phyloP scores from a whole-genome alignment of 1,140 invertebrate species.

The Andrena cerasifolii region DNA sequence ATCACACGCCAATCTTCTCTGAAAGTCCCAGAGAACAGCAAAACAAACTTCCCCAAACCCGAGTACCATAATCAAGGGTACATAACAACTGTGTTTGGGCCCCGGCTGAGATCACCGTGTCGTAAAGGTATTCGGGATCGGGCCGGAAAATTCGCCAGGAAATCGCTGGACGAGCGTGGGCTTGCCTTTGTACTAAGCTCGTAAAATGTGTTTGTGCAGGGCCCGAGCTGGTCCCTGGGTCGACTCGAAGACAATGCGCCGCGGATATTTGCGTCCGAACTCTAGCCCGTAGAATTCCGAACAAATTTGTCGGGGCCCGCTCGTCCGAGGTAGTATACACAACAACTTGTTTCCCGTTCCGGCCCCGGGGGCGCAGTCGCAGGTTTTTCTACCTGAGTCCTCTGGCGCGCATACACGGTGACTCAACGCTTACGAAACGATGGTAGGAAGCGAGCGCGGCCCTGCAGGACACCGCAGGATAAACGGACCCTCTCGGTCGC shows the following conservation, averaged over 20 bases:
- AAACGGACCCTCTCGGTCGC: constrained; percentile 77
- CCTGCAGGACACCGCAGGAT: constrained; percentile 72
- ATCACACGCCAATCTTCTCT: no score
- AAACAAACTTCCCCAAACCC: no score
- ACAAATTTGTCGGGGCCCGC: constrained; percentile 9
- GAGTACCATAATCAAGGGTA: no score
- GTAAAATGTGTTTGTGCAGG: neutral
- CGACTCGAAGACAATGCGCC: neutral
- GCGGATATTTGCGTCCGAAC: constrained; percentile 15
- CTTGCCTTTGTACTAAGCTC: neutral
- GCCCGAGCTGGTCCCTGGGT: accelerated
- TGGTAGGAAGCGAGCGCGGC: constrained; percentile 57
- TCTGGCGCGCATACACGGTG: constrained; percentile 35
- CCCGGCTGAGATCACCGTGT: no score
- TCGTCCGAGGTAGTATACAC: neutral
- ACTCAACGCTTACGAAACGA: constrained; percentile 47
- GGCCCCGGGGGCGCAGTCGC: neutral
- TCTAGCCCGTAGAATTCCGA: neutral
- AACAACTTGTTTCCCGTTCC: constrained; percentile 36
- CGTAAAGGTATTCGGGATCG: no score
- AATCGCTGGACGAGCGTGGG: neutral
- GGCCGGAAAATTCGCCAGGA: neutral
- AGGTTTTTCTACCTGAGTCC: constrained; percentile 56
- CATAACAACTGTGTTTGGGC: no score
- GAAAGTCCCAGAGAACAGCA: no score